Evolutionary conservation across 2,113 vertebrate genomes (phyloP), one percentile per base, ranked within the genome.

Genomic region (Narcine bancroftii): DNA sequence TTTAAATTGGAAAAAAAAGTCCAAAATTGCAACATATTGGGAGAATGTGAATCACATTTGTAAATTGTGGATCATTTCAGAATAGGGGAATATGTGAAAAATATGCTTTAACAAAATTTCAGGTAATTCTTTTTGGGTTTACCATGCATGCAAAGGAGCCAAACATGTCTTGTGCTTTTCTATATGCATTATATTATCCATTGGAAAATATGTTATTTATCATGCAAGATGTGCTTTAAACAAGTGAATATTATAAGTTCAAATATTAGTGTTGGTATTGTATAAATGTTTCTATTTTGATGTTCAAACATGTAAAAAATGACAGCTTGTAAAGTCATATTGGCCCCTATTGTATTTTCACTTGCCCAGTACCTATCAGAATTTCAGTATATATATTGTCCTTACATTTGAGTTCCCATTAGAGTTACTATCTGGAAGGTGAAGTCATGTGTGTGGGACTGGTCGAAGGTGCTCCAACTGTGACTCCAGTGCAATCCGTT

Each of bases 381-480:
- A 47, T 47, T 47, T 91, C 9, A 91, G n/a, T 45, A 33, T 91
- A 65, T 33, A 91, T 3, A 71, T n/a, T 69, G 85, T 65, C 39
- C 24, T 47, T 26, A 66, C 47, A 26, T 91, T 39, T 45, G 11
- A 45, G 63, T 9, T 66, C 63, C 81, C 21, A 45, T 33, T 13
- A 3, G 45, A 24, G 1, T 36, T 11, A 29, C 53, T 17, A 69
- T 56, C 21, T 21, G 76, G 60, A 81, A 76, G 71, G 0, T 0
- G 93, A 92, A 39, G 94, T 99, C 97, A 98, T 92, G 97, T 95
- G 3, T 97, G 97, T 0, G 98, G 95, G 94, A 98, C 94, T 11
- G 99, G 98, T 71, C 98, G 97, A 53, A 98, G 96, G 85, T 97
- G 95, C 87, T 99, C 98, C 96, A 99, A 94, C 95, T 98, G 98